Base-by-base conservation (phyloP, 2,888 invertebrate genomes). In the Aricia artaxerxes region DNA sequence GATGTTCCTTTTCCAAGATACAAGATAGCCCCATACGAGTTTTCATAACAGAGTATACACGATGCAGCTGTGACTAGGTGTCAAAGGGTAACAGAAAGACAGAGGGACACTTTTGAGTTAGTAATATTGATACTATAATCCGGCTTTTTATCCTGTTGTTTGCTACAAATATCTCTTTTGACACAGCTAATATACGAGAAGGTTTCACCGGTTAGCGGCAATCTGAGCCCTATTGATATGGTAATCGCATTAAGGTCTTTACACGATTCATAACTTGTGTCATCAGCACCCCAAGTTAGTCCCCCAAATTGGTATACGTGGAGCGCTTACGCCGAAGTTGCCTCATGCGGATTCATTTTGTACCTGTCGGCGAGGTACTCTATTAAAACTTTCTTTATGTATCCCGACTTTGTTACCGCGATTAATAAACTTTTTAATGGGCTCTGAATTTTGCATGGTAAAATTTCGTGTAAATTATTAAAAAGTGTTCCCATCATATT, bases 301-400 rank as follows among this genome's bases (percentile, higher is more conserved):
- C 31, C 16, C 53, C 57, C 57, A 76, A 76, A 76, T 76, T 76
- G 49, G 76, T 53, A 76, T 53, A 76, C 76, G 57, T 76, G 76
- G 35, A 35, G 35, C 76, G 76, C 76, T 76, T 57, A 76, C 53
- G 75, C 11, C 49, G 31, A 81, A 81, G 79, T 82, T 82, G 53
- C 73, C 75, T 79, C 79, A 80, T 82, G 78, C 77, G 80, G 81
- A 81, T 82, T 82, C 78, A 82, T 81, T 82, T 79, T 78, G 75
- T 79, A 75, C 75, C 79, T 78, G 80, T 79, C 81, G 78, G 80
- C 80, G 78, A 60, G 44, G 79, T 69, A 78, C 80, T 78, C 80
- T 78, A 81, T 82, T 82, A 82, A 82, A 82, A 82, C 81, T 81
- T 78, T 80, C 79, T 80, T 81, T 80, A 81, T 81, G 69, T 72